A percentile compares a stretch with the other conserved stretches of the same genome.
phyloP scores from a whole-genome alignment of 2,113 vertebrate genomes.

The Rhinoderma darwinii region DNA sequence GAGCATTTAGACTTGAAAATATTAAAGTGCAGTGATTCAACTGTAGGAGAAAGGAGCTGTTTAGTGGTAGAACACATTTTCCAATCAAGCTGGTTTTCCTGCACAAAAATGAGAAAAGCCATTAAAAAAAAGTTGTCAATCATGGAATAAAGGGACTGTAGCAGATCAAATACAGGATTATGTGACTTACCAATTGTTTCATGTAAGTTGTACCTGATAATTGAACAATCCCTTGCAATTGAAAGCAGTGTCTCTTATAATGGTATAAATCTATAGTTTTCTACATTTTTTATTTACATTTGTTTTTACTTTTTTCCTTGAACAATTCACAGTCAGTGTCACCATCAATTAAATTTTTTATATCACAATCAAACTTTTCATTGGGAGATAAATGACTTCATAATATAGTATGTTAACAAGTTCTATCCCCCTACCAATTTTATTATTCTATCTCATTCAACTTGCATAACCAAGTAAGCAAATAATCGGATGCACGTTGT shows the following conservation, averaged over 20 bases:
- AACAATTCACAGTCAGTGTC: too few species aligned
- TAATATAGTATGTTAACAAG: too few species aligned
- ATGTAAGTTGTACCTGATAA: background rate
- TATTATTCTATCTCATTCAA: too few species aligned
- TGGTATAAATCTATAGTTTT: background rate
- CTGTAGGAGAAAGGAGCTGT: constrained; percentile 8
- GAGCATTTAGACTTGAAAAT: constrained; percentile 48
- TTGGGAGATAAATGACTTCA: too few species aligned
- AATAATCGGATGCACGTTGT: too few species aligned
- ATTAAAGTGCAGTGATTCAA: constrained; percentile 36
- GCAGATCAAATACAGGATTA: constrained; percentile 5
- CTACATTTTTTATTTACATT: background rate
- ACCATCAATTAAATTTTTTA: too few species aligned
- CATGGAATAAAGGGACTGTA: background rate
- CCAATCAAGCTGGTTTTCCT: background rate
- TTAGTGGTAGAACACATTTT: constrained; percentile 11
- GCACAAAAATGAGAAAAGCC: constrained; percentile 29
- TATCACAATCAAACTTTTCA: too few species aligned
- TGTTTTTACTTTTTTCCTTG: background rate
- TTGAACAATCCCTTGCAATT: background rate
- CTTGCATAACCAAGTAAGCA: too few species aligned
- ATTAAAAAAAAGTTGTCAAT: constrained; percentile 17
- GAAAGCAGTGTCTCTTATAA: background rate
- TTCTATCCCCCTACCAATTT: too few species aligned
- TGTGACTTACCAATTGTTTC: background rate